Conservation (phyloP, 2,113 vertebrate species). For the Gobius niger region DNA sequence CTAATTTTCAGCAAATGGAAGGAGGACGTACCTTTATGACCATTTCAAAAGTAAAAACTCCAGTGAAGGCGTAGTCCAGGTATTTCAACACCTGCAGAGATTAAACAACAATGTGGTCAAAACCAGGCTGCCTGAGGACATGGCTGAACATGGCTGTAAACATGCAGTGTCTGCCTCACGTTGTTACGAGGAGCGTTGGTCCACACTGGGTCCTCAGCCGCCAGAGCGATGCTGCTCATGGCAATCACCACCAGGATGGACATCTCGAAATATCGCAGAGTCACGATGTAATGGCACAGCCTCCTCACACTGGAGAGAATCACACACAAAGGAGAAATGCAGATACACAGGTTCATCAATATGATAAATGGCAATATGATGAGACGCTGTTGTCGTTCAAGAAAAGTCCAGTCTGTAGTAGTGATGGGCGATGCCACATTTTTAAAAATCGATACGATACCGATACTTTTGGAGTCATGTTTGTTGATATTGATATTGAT, state of each 20-base stretch:
- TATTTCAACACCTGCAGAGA: conserved; percentile 89
- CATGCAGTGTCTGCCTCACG: conserved; percentile 71
- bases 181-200: conserved; percentile 88
- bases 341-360: no score
- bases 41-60: conserved; percentile 99
- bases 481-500: no score
- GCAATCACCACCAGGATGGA: conserved; percentile 93
- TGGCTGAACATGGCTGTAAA: not conserved
- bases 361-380: no score
- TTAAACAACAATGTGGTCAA: not conserved
- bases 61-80: conserved; percentile 96
- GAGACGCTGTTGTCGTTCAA: no score
- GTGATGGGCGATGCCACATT: no score
- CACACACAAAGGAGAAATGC: no score
- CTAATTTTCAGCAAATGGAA: no score
- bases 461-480: no score
- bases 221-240: conserved; percentile 95
- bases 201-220: conserved; percentile 93
- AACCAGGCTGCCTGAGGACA: not conserved
- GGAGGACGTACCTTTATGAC: conserved; percentile 90
- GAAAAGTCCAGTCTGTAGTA: no score
- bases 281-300: conserved; percentile 92
- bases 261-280: conserved; percentile 95
- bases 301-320: conserved; percentile 82
- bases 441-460: no score